Evolutionary conservation across 2,888 invertebrate genomes (phyloP).

Genomic region (Tachina lurida): DNA sequence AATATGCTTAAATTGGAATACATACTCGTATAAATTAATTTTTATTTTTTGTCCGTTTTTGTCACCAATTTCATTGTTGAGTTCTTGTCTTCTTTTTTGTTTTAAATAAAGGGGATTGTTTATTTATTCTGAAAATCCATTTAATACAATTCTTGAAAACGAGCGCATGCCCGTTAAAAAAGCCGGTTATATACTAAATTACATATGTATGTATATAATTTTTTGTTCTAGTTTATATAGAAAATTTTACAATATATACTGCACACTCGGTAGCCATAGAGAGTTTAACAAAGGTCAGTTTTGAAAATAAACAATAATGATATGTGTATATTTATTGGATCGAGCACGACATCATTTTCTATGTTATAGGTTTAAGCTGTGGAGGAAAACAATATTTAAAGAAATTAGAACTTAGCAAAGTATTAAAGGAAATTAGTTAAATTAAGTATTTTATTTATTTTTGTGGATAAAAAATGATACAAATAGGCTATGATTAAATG

Average conservation of each 20-base stretch:
- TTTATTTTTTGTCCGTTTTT: constrained; percentile 19
- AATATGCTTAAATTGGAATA: too few species aligned
- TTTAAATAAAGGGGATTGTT: neutral
- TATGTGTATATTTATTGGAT: constrained; percentile 1
- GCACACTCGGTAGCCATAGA: neutral
- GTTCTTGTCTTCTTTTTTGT: neutral
- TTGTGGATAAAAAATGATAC: too few species aligned
- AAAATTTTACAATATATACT: neutral
- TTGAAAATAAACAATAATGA: neutral
- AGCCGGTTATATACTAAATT: constrained; percentile 47
- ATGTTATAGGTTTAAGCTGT: neutral
- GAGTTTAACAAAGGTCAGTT: constrained; percentile 46
- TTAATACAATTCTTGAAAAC: neutral
- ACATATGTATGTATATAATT: neutral
- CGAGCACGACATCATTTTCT: neutral
- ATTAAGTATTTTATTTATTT: too few species aligned
- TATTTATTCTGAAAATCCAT: neutral
- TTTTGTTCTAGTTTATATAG: neutral
- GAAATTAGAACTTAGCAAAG: neutral
- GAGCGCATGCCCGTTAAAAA: constrained; percentile 49
- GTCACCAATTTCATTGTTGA: constrained; percentile 40
- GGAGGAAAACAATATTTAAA: neutral
- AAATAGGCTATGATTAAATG: too few species aligned
- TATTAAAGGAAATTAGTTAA: constrained; percentile 43
- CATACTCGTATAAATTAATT: too few species aligned